Evolutionary conservation across 2,888 invertebrate genomes (phyloP), one percentile per base, ranked within the genome.

Genomic region (Allacma fusca): DNA sequence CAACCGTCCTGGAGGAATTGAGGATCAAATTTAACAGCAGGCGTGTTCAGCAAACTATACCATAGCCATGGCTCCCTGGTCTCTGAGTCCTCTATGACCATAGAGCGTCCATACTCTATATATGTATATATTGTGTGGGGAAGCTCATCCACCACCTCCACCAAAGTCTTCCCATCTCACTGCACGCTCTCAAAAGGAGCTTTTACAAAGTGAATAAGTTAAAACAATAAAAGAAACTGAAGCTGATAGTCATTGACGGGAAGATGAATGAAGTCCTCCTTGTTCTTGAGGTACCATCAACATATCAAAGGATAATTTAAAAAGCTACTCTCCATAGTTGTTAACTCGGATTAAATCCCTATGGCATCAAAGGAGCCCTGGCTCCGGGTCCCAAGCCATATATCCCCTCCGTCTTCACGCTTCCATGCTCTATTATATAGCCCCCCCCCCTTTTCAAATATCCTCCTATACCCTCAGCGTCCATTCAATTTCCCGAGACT

Each of bases 11-110:
- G 40, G 24, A 70, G 24, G 44, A 70, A 50, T 44, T 44, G 43
- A 24, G 50, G 40, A 70, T 70, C 43, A 70, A 70, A 70, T 70
- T 70, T 44, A 43, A 69, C 40, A 70, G 70, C 24, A 50, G 23
- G 26, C 23, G 40, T 40, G 40, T 23, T 69, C 43, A 13, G 50
- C 19, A 40, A 50, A 70, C 9, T 34, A 34, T 9, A 34, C 9
- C n/a, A n/a, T n/a, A n/a, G n/a, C n/a, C n/a, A n/a, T n/a, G n/a
- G n/a, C n/a, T n/a, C n/a, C n/a, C n/a, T n/a, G n/a, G n/a, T n/a
- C n/a, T n/a, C n/a, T n/a, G 43, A 34, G 59, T 23, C 59, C 19
- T 59, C 7, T 40, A 40, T 40, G 40, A n/a, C n/a, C n/a, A 40
- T 40, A 9, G 40, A 13, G 40, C 40, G 5, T 5, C 7, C 5